Evolutionary conservation across 2,888 invertebrate genomes (phyloP).

Genomic region (Drosophila flavopinicola): DNA sequence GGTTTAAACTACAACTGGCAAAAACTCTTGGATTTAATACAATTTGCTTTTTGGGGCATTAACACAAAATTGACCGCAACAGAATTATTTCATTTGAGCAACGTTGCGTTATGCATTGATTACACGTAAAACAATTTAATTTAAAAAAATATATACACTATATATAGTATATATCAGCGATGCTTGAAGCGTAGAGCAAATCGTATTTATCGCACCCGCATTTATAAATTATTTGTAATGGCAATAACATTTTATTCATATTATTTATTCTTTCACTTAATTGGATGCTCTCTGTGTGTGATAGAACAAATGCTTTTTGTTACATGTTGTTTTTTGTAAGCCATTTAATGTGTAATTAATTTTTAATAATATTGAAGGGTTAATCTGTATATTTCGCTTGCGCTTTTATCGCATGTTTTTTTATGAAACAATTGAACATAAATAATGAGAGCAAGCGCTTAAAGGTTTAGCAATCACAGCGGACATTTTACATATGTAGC

Average conservation of each 20-base stretch:
- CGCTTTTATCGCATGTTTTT: constrained; percentile 4
- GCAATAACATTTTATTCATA: constrained; percentile 21
- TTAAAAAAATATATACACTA: constrained; percentile 26
- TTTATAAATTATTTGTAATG: constrained; percentile 52
- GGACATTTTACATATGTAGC: constrained; percentile 24
- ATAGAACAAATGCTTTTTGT: constrained; percentile 21
- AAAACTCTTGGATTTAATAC: constrained; percentile 10
- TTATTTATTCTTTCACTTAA: constrained; percentile 3
- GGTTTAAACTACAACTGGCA: constrained; percentile 7
- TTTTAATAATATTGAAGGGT: constrained; percentile 44
- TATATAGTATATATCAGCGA: constrained; percentile 14
- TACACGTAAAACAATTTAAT: constrained; percentile 60
- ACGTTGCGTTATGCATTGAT: constrained; percentile 48
- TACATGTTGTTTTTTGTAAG: constrained; percentile 12
- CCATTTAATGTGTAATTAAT: constrained; percentile 63
- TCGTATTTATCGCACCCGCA: constrained; percentile 49
- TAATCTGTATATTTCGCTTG: constrained; percentile 27
- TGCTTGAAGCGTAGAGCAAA: constrained; percentile 30
- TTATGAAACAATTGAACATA: constrained; percentile 7
- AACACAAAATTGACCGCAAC: constrained; percentile 57
- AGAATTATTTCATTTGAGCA: constrained; percentile 41
- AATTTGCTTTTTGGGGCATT: constrained; percentile 34
- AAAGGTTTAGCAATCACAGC: neutral
- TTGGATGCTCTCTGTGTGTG: constrained; percentile 6
- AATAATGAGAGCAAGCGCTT: constrained; percentile 2